These are phyloP conservation scores for Aplysia californica DNA, from an alignment of 1,140 invertebrate species.

Conservation along the genomic window DNA sequence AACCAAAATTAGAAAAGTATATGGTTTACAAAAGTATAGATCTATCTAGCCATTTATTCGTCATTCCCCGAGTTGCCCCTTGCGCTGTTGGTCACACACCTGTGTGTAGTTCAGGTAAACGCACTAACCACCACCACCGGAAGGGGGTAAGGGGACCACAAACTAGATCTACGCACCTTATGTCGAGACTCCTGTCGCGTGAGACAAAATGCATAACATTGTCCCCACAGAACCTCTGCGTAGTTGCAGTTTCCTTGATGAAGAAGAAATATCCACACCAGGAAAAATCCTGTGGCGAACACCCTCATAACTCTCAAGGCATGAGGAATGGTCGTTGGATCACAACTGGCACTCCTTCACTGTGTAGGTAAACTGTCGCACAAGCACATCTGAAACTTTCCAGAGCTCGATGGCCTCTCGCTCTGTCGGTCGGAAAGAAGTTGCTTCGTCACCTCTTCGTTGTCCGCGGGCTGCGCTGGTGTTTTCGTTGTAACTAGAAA, in stretches of 20 bases:
- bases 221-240: constrained; percentile 14
- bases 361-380: background rate
- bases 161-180: constrained; percentile 1
- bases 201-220: constrained; percentile 16
- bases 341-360: background rate
- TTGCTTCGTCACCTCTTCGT: background rate
- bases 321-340: constrained; percentile 10
- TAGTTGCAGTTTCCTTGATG: constrained; percentile 7
- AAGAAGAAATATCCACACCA: background rate
- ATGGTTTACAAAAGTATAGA: too few species aligned
- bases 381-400: background rate
- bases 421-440: too few species aligned
- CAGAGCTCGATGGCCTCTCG: background rate
- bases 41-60: too few species aligned
- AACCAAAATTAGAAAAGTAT: too few species aligned
- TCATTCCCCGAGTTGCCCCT: too few species aligned
- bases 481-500: background rate
- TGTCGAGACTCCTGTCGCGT: constrained; percentile 2
- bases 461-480: background rate
- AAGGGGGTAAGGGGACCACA: background rate
- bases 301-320: constrained; percentile 14
- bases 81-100: too few species aligned
- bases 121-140: too few species aligned
- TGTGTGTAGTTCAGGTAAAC: too few species aligned
- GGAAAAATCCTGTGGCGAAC: background rate